Evolutionary conservation across 2,113 vertebrate genomes (phyloP).

Genomic region (Cyanistes caeruleus): DNA sequence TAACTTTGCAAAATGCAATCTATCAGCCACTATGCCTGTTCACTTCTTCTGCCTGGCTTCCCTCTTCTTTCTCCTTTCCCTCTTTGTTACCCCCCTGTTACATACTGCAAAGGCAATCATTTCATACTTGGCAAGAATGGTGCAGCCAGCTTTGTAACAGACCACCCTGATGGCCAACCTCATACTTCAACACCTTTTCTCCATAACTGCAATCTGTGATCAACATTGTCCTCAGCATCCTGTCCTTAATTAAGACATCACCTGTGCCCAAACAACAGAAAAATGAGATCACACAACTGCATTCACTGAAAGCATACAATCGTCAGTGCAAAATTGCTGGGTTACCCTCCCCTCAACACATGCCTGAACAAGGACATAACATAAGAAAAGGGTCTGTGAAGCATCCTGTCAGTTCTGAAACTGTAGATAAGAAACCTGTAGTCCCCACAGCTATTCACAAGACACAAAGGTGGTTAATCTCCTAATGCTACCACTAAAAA

Average conservation of each 20-base stretch:
- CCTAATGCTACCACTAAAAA: neutral
- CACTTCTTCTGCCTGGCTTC: neutral
- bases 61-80: neutral
- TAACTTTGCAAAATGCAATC: neutral
- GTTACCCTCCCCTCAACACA: neutral
- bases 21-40: neutral
- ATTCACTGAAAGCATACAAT: neutral
- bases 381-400: neutral
- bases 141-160: neutral
- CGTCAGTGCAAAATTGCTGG: neutral
- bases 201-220: neutral
- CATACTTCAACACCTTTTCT: neutral
- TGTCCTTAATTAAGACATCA: neutral
- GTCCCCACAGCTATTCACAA: neutral
- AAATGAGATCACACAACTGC: neutral
- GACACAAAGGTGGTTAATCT: neutral
- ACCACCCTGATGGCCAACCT: neutral
- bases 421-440: neutral
- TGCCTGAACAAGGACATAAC: neutral
- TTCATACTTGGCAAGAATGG: neutral
- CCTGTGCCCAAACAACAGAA: neutral
- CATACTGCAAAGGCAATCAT: neutral
- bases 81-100: neutral
- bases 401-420: neutral
- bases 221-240: neutral